These are phyloP conservation scores for Globodera rostochiensis DNA, from an alignment of 1,140 invertebrate species.

Conservation along the genomic window DNA sequence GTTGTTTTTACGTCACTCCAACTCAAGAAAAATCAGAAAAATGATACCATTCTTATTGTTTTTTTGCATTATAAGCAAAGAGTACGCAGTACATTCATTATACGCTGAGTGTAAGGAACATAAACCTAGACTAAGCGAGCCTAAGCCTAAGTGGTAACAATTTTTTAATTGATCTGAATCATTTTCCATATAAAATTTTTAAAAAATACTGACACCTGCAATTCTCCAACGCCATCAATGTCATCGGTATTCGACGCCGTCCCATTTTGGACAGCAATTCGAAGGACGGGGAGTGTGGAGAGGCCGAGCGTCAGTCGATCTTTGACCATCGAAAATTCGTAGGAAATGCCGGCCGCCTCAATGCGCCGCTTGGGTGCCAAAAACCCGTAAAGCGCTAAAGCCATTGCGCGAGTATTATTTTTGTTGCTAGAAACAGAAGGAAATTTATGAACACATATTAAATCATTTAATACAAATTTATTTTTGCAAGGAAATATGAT, in stretches of 20 bases:
- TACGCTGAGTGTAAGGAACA: too few relatives aligned
- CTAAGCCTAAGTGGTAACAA: too few relatives aligned
- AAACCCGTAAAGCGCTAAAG: slow-evolving; percentile 46
- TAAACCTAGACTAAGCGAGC: too few relatives aligned
- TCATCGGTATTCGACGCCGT: background rate
- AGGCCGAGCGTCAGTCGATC: slow-evolving; percentile 44
- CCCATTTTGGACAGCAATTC: slow-evolving; percentile 12
- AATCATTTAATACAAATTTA: too few relatives aligned
- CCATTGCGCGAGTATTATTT: slow-evolving; percentile 17
- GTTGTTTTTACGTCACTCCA: too few relatives aligned
- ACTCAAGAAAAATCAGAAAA: too few relatives aligned
- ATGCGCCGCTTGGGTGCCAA: slow-evolving; percentile 31
- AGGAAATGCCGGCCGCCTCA: slow-evolving; percentile 52
- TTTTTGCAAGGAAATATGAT: too few relatives aligned
- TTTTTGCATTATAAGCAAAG: too few relatives aligned
- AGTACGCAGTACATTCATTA: too few relatives aligned
- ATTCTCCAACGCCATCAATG: background rate
- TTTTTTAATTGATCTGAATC: too few relatives aligned
- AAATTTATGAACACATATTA: background rate
- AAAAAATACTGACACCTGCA: background rate
- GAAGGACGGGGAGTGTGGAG: slow-evolving; percentile 40
- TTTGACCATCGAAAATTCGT: slow-evolving; percentile 43
- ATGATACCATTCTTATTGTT: too few relatives aligned
- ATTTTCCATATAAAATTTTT: slow-evolving; percentile 2
- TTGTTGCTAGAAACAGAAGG: background rate